Evolutionary conservation across 2,113 vertebrate genomes (phyloP).

Genomic region (Macrotis lagotis): DNA sequence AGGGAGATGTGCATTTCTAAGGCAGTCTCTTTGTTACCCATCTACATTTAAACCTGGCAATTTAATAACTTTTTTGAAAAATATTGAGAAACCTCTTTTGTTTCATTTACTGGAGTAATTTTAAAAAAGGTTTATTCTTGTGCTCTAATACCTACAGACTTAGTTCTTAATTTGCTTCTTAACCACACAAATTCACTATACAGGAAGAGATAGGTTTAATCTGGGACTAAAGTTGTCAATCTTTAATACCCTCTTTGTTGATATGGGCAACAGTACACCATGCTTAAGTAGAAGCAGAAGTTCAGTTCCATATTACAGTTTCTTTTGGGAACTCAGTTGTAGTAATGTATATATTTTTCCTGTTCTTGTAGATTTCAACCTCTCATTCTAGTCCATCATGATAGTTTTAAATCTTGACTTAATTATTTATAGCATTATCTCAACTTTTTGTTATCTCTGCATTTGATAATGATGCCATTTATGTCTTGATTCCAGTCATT

Average conservation of each 20-base stretch:
- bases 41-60: background rate
- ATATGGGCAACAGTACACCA: background rate
- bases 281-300: background rate
- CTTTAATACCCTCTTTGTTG: background rate
- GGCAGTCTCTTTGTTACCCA: background rate
- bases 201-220: background rate
- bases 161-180: background rate
- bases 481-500: background rate
- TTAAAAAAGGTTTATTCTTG: background rate
- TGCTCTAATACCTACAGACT: background rate
- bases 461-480: background rate
- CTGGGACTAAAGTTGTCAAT: background rate
- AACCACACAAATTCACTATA: background rate
- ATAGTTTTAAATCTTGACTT: background rate
- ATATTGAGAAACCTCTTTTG: background rate
- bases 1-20: background rate
- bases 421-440: background rate
- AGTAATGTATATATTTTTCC: background rate
- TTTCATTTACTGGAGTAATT: background rate
- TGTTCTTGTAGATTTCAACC: background rate
- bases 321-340: background rate
- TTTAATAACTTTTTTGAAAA: background rate
- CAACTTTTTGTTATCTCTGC: background rate
- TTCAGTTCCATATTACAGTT: background rate
- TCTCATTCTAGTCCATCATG: background rate